Base-by-base conservation (phyloP, 1,140 invertebrate genomes). In the Neomicropteryx cornuta region DNA sequence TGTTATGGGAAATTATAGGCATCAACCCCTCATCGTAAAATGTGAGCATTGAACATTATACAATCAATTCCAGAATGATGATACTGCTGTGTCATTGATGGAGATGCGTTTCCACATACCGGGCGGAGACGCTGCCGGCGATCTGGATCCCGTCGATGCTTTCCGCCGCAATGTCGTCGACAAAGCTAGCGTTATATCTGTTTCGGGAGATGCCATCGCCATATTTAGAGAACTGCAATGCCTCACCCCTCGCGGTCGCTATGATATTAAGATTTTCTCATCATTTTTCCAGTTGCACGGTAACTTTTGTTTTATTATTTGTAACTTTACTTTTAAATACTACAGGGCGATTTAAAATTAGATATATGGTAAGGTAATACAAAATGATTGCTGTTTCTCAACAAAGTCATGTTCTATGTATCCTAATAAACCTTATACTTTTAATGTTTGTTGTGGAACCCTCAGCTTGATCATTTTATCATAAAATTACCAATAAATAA, bases 31-130 rank as follows among this genome's bases (percentile, higher is more conserved):
- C 36, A 13, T 6, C 14, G 19, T 30, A 21, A 13, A 16, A 4
- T 5, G 18, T 27, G 4, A 33, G 5, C 36, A 10, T n/a, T n/a
- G n/a, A n/a, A n/a, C n/a, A n/a, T n/a, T n/a, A 6, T 30, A 29
- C 22, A 29, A 33, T 17, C 6, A 18, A 50, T 61, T 52, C 20
- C 60, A 87, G 75, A 98, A 98, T 70, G 96, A 99, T 58, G 96
- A 99, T 67, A 92, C 92, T 2, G 83, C 94, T 4, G 91, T 98
- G 1, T 91, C 87, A 53, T 68, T 99, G 34, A 86, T 94, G 75
- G 97, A 99, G 70, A 89, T 99, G 79, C 72, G 97, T 24, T 98
- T 99, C 60, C 92, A 97, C 60, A 94, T 99, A 56, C 96, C 96
- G 11, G 71, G 84, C 1, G 83, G 76, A 49, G 87, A 91, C 49